These are phyloP conservation scores for Polietes domitor DNA, from an alignment of 2,888 invertebrate genomes.

Conservation along the genomic window DNA sequence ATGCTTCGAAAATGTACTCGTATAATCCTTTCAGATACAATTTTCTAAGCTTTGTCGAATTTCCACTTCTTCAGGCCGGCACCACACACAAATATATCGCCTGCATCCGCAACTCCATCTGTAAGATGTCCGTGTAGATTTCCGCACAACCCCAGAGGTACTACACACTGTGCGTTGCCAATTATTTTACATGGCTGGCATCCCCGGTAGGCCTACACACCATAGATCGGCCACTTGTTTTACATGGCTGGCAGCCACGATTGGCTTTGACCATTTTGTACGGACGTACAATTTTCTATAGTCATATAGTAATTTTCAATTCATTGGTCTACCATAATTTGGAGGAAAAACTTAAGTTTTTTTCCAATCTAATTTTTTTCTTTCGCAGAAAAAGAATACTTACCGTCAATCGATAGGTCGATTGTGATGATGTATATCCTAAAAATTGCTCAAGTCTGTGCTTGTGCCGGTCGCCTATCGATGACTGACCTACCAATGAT, in stretches of 20 bases:
- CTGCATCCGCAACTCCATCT: background rate
- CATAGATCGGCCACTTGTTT: background rate
- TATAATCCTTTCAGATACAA: too few species aligned
- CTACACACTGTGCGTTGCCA: constrained; percentile 16
- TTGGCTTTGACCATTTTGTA: constrained; percentile 1
- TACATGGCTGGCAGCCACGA: constrained; percentile 2
- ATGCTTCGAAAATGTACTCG: too few species aligned
- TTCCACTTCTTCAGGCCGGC: too few species aligned
- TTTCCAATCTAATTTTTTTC: background rate
- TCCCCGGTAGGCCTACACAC: constrained; percentile 22
- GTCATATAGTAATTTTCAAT: constrained; percentile 1
- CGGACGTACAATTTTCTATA: background rate
- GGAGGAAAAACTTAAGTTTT: background rate
- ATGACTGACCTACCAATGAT: background rate
- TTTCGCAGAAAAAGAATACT: background rate
- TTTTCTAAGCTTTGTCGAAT: too few species aligned
- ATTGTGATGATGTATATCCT: background rate
- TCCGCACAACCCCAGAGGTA: constrained; percentile 16
- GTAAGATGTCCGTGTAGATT: background rate
- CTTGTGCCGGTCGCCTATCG: background rate
- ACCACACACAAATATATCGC: too few species aligned
- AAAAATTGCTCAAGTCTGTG: background rate
- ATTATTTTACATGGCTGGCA: constrained; percentile 24
- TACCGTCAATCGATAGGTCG: background rate
- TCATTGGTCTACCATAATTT: background rate